phyloP scores from a whole-genome alignment of 1,140 invertebrate species.

The Lasioglossum baleicum region DNA sequence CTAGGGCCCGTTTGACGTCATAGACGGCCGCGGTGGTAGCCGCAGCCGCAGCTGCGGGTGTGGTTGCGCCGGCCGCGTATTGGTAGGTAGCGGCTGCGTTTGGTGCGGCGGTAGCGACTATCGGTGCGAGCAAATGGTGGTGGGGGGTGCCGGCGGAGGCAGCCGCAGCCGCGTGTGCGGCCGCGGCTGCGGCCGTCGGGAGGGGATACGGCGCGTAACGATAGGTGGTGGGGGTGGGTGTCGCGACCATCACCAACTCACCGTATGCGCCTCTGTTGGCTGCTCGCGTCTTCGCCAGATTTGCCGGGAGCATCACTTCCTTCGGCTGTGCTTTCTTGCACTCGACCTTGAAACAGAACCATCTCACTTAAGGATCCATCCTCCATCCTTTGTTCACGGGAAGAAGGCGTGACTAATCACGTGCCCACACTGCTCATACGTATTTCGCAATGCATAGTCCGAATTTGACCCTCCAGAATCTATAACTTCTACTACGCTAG shows the following conservation, averaged over 20 bases:
- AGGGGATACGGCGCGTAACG: slow-evolving; percentile 83
- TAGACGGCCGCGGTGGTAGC: slow-evolving; percentile 80
- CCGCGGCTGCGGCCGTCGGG: slow-evolving; percentile 76
- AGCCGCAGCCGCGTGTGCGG: slow-evolving; percentile 75
- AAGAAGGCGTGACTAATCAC: no score
- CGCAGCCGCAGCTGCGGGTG: slow-evolving; percentile 70
- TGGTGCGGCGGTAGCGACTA: slow-evolving; percentile 76
- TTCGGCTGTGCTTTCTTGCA: slow-evolving; percentile 99
- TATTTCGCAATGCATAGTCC: no score
- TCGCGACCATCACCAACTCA: slow-evolving; percentile 93
- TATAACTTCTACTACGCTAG: no score
- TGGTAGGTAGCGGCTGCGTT: slow-evolving; percentile 81
- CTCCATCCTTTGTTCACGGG: no score
- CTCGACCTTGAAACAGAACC: slow-evolving; percentile 91
- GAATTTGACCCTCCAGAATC: no score
- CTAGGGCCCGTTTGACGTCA: slow-evolving; percentile 79
- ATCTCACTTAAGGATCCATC: neutral
- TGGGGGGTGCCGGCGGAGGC: slow-evolving; percentile 68
- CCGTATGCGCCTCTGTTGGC: slow-evolving; percentile 95
- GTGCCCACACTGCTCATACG: no score
- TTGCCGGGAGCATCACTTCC: slow-evolving; percentile 98
- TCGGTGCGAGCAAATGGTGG: slow-evolving; percentile 78
- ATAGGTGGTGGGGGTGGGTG: slow-evolving; percentile 81
- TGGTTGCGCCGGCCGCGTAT: slow-evolving; percentile 71
- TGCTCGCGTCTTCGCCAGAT: slow-evolving; percentile 94